Base-by-base conservation (phyloP, 2,797 vertebrate genomes). In the Acanthurus tractus region DNA sequence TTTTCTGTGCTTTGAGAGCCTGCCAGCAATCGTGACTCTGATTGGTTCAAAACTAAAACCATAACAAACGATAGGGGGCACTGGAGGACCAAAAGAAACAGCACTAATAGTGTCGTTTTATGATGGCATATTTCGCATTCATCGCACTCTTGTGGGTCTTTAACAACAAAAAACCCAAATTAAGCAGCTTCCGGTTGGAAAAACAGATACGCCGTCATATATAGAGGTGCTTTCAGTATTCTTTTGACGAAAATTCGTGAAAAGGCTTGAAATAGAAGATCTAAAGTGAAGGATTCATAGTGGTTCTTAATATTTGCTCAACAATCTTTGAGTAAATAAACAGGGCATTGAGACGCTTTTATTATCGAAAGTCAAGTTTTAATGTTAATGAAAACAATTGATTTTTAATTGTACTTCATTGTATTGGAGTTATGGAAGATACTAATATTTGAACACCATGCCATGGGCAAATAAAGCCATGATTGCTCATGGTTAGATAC, bases 11-110 rank as follows among this genome's bases (percentile, higher is more conserved):
- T 3, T 8, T 5, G 2, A 42, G 40, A 53, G 10, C 13, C 3
- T 2, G n/a, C 40, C 34, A 91, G 82, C 71, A 90, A 90, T 29
- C 58, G 5, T 0, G 15, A 10, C 20, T 83, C 8, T 83, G 85
- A 93, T 93, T 93, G 91, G 93, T 48, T 79, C 0, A 70, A 46
- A 64, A 2, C 6, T 22, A 4, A 63, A 48, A 68, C 34, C 71
- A 75, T 56, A 84, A 81, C 20, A 83, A 64, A 82, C 78, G 36
- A 85, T 46, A 93, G 93, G 76, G 88, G 90, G 79, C 86, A 59
- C 79, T 70, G 63, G 38, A 84, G 78, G 74, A 85, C 68, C 14
- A 70, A 44, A 23, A 58, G 4, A 62, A 42, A n/a, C 34, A 11
- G 12, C 13, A 9, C 4, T 0, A 10, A 46, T 9, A 8, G 22